Evolutionary conservation across 2,113 vertebrate genomes (phyloP).

Genomic region (Jacana jacana): DNA sequence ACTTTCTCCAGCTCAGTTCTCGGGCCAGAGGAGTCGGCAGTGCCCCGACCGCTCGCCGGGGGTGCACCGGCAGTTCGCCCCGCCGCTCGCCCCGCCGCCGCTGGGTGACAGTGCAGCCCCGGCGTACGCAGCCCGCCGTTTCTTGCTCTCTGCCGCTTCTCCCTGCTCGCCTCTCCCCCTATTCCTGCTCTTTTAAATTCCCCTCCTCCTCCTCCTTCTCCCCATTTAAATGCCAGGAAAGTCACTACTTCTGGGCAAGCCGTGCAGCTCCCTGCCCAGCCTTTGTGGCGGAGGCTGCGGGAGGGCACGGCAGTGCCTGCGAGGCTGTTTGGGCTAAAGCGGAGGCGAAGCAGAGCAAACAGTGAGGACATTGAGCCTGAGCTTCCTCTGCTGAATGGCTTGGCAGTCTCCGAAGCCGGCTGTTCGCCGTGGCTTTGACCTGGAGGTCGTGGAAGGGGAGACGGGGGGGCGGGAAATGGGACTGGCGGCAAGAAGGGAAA

Average conservation of each 20-base stretch:
- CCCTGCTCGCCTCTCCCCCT: neutral
- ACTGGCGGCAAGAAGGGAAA: neutral
- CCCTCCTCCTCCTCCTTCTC: neutral
- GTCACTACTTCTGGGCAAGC: neutral
- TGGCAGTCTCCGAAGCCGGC: neutral
- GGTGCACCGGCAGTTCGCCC: too few relatives aligned
- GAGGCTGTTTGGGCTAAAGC: neutral
- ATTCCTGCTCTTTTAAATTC: neutral
- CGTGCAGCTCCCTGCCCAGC: neutral
- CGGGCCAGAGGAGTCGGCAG: too few relatives aligned
- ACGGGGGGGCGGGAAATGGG: fast-evolving
- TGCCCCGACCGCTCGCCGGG: neutral
- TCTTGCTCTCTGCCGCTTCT: neutral
- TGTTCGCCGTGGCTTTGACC: neutral
- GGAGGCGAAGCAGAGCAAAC: neutral
- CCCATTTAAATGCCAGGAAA: neutral
- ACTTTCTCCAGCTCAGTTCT: neutral
- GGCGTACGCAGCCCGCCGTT: neutral
- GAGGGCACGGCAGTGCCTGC: neutral
- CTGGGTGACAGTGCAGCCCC: constrained; percentile 72
- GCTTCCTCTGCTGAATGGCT: neutral
- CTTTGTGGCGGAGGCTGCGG: neutral
- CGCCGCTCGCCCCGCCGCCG: neutral
- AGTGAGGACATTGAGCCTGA: neutral
- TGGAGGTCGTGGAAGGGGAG: neutral